phyloP scores from a whole-genome alignment of 2,888 invertebrate species.

The Agonopterix heracliana region DNA sequence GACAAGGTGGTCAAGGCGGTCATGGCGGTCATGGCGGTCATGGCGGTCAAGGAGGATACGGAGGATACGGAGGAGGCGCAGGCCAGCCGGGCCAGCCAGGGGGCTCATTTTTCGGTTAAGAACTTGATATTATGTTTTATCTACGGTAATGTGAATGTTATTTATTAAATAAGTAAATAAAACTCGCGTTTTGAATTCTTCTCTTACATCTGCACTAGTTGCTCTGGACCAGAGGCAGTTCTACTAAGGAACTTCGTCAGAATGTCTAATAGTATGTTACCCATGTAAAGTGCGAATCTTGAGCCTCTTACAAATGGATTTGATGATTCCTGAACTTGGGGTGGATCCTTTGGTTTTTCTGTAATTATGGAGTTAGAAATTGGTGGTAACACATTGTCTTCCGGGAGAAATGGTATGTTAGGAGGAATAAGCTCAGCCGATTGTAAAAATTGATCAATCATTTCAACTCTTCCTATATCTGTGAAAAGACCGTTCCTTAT shows the following conservation, averaged over 20 bases:
- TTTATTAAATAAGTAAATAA: background rate
- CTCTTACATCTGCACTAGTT: too few relatives aligned
- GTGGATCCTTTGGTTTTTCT: slow-evolving; percentile 3
- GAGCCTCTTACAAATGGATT: slow-evolving; percentile 26
- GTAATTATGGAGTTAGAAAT: slow-evolving; percentile 10
- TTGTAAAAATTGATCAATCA: slow-evolving; percentile 22
- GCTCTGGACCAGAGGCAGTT: too few relatives aligned
- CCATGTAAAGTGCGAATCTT: slow-evolving; percentile 42
- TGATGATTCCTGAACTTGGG: background rate
- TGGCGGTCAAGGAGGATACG: slow-evolving; percentile 7
- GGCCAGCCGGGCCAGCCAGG: slow-evolving; percentile 14
- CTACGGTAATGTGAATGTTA: background rate
- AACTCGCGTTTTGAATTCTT: too few relatives aligned
- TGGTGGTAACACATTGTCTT: slow-evolving; percentile 7
- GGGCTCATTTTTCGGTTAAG: background rate
- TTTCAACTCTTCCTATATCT: slow-evolving; percentile 21
- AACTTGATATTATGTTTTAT: too few relatives aligned
- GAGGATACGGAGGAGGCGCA: slow-evolving; percentile 4
- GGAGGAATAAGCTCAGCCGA: slow-evolving; percentile 7
- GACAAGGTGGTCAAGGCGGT: slow-evolving; percentile 15
- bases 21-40: slow-evolving; percentile 14
- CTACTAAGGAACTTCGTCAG: slow-evolving; percentile 42
- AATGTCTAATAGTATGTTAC: slow-evolving; percentile 49
- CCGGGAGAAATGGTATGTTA: background rate
- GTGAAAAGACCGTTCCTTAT: slow-evolving; percentile 18